Evolutionary conservation across 2,888 invertebrate genomes (phyloP).

Genomic region (Blera fallax): DNA sequence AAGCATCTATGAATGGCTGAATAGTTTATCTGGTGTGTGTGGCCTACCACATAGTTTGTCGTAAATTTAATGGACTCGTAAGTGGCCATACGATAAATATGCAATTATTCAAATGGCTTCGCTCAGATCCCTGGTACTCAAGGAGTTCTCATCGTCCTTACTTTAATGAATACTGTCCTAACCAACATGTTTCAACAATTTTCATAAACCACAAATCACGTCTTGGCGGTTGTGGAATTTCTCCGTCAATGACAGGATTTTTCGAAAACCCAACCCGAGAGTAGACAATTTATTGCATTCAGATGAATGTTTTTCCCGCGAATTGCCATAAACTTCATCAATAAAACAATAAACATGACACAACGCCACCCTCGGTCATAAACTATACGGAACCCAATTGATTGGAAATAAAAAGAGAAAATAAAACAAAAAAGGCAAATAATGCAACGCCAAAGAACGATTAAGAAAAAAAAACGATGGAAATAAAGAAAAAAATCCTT

Average conservation of each 20-base stretch:
- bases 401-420: slow-evolving; percentile 17
- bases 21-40: no score
- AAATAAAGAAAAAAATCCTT: slow-evolving; percentile 29
- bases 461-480: slow-evolving; percentile 8
- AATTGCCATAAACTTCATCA: slow-evolving; percentile 27
- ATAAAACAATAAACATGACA: slow-evolving; percentile 37
- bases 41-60: no score
- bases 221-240: slow-evolving; percentile 11
- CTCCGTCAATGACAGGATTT: background rate
- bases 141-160: no score
- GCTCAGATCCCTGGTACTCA: no score
- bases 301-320: background rate
- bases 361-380: slow-evolving; percentile 28
- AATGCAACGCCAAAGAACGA: background rate
- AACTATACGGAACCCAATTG: slow-evolving; percentile 17
- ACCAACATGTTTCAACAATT: background rate
- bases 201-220: slow-evolving; percentile 10
- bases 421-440: background rate
- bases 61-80: no score
- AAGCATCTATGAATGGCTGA: no score
- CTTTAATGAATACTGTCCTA: no score
- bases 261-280: background rate
- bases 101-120: no score
- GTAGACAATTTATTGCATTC: slow-evolving; percentile 19
- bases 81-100: no score